A percentile compares a stretch with the other conserved stretches of the same genome.
Evolutionary conservation across 2,797 vertebrate genomes (phyloP).

Genomic region (Clarias platycephalus): DNA sequence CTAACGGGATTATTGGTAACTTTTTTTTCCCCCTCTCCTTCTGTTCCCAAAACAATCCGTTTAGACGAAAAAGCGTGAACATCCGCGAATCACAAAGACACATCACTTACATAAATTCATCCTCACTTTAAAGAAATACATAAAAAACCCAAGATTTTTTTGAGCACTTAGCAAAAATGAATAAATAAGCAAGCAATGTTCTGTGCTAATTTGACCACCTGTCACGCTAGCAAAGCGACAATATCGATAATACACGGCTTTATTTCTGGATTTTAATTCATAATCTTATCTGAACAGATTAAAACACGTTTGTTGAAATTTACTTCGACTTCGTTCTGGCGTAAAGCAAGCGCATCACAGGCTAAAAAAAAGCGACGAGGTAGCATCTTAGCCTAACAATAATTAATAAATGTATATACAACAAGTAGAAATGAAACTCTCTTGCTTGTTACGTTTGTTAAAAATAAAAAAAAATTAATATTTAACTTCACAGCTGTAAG

Average conservation of each 20-base stretch:
- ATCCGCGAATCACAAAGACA: too few species aligned
- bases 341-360: not conserved
- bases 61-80: not conserved
- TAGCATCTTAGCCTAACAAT: not conserved
- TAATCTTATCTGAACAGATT: not conserved
- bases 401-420: too few species aligned
- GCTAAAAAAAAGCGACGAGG: too few species aligned
- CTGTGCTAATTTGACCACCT: not conserved
- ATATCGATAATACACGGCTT: not conserved
- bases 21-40: not conserved
- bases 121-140: too few species aligned
- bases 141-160: not conserved
- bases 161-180: not conserved
- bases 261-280: not conserved
- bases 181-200: not conserved
- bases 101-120: too few species aligned
- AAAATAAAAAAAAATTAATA: too few species aligned
- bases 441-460: not conserved
- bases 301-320: not conserved
- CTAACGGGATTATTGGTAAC: not conserved
- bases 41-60: not conserved
- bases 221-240: not conserved
- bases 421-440: not conserved
- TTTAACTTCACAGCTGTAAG: not conserved
- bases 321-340: not conserved